phyloP scores from a whole-genome alignment of 2,888 invertebrate genomes.

The Philonicus albiceps region DNA sequence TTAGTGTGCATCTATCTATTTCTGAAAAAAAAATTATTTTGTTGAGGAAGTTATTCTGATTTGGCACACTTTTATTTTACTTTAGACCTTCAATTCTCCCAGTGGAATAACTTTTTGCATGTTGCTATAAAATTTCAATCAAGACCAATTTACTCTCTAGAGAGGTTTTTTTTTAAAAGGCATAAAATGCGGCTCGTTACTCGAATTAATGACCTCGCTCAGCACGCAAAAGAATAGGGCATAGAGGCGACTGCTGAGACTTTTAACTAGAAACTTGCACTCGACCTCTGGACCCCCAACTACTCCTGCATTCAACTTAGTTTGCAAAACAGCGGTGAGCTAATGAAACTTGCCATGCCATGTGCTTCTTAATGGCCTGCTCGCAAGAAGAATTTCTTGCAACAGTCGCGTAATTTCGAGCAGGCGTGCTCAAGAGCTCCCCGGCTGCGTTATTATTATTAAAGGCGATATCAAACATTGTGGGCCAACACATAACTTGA shows the following conservation, averaged over 20 bases:
- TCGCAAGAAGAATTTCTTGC: not conserved
- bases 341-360: not conserved
- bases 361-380: not conserved
- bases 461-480: not conserved
- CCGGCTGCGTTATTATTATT: not conserved
- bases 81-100: not conserved
- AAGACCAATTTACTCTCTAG: not conserved
- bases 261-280: not conserved
- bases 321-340: not conserved
- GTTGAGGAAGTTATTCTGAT: not conserved
- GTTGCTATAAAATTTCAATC: not conserved
- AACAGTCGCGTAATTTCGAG: not conserved
- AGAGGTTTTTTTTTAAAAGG: not conserved
- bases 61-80: not conserved
- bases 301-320: not conserved
- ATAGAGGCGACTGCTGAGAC: not conserved
- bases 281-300: not conserved
- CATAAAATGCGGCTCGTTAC: not conserved
- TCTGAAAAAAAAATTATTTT: not conserved
- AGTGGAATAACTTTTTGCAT: not conserved
- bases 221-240: not conserved
- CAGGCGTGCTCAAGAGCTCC: not conserved
- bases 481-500: not conserved
- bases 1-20: not conserved
- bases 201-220: not conserved